Percentiles rank a stretch among this genome's conserved stretches.
phyloP scores from a whole-genome alignment of 2,113 vertebrate species.

The Procavia capensis region DNA sequence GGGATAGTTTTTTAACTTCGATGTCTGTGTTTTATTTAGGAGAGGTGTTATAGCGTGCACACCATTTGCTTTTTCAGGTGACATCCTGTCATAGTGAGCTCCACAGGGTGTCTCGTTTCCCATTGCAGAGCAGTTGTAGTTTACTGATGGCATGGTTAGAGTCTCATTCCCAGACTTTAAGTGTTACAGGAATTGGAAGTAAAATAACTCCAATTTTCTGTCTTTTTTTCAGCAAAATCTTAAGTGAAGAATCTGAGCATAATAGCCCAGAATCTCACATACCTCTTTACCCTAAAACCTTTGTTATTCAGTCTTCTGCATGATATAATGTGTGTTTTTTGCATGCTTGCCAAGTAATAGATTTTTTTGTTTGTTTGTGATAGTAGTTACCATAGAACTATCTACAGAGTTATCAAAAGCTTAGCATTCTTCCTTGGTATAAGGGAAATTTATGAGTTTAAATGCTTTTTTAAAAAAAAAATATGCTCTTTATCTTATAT shows the following conservation, averaged over 20 bases:
- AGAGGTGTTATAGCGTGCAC: background rate
- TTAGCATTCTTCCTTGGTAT: background rate
- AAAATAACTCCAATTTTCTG: background rate
- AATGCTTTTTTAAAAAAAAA: background rate
- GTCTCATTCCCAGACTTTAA: background rate
- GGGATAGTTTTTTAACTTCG: background rate
- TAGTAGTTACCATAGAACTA: background rate
- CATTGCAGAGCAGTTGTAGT: background rate
- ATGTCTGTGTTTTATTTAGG: background rate
- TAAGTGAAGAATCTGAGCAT: background rate
- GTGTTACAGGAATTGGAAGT: background rate
- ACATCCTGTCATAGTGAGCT: background rate
- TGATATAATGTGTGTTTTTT: background rate
- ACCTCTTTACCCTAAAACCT: background rate
- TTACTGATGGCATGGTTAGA: background rate
- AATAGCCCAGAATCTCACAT: background rate
- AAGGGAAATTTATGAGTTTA: background rate
- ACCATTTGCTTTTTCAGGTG: constrained; percentile 22
- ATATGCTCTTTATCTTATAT: background rate
- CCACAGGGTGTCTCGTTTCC: background rate
- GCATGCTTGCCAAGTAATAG: background rate
- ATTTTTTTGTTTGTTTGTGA: background rate
- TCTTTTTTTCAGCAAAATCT: background rate
- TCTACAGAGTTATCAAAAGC: background rate
- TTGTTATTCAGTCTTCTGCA: background rate